Evolutionary conservation across 2,113 vertebrate genomes (phyloP).

Genomic region (Cygnus atratus): DNA sequence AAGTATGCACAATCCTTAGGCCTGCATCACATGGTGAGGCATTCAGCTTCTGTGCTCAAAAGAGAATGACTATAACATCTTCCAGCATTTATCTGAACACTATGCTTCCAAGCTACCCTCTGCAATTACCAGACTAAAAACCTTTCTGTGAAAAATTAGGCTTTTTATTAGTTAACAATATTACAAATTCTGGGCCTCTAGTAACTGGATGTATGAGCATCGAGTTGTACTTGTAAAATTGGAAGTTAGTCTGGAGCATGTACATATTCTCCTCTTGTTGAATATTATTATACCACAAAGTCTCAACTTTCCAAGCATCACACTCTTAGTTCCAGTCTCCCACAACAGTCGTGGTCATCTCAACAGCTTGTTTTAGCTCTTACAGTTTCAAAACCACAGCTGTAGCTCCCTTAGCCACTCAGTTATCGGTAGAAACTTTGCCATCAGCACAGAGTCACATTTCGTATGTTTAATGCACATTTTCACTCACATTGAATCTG

Average conservation of each 20-base stretch:
- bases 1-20: accelerated
- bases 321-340: not conserved
- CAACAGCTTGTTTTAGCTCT: not conserved
- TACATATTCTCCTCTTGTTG: not conserved
- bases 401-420: not conserved
- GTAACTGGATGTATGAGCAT: not conserved
- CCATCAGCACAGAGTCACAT: not conserved
- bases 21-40: accelerated
- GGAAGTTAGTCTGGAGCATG: not conserved
- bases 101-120: not conserved
- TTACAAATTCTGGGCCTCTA: not conserved
- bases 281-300: not conserved
- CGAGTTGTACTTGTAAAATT: not conserved
- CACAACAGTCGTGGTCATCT: not conserved
- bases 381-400: not conserved
- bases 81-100: not conserved
- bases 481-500: not conserved
- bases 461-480: not conserved
- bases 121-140: not conserved
- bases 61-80: not conserved
- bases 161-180: not conserved
- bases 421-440: not conserved
- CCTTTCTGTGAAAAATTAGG: accelerated
- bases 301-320: not conserved
- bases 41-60: not conserved